A percentile compares a stretch with the other conserved stretches of the same genome.
phyloP scores from a whole-genome alignment of 1,140 invertebrate genomes.

The Aphaenogaster floridana region DNA sequence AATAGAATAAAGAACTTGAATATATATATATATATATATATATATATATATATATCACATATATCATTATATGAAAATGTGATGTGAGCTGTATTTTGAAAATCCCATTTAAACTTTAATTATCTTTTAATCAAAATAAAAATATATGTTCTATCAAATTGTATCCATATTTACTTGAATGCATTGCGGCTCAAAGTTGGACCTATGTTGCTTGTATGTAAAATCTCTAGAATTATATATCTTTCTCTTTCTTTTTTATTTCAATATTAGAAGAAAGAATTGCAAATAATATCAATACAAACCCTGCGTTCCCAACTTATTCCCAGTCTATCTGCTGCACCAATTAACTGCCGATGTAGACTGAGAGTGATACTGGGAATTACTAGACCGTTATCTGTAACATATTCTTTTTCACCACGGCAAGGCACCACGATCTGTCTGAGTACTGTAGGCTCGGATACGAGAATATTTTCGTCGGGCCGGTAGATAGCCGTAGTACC shows the following conservation, averaged over 20 bases:
- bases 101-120: neutral
- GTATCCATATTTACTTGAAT: neutral
- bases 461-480: constrained; percentile 95
- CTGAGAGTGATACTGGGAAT: constrained; percentile 92
- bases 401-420: constrained; percentile 90
- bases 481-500: constrained; percentile 87
- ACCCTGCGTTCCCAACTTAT: constrained; percentile 89
- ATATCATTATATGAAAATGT: neutral
- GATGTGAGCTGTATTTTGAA: neutral
- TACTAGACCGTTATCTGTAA: constrained; percentile 93
- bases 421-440: constrained; percentile 92
- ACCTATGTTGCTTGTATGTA: neutral
- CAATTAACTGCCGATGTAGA: constrained; percentile 90
- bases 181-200: neutral
- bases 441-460: constrained; percentile 89
- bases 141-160: neutral
- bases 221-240: neutral
- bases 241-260: neutral
- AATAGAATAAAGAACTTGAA: neutral
- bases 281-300: constrained; percentile 52
- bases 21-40: neutral
- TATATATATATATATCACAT: neutral
- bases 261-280: constrained; percentile 23
- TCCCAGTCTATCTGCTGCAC: constrained; percentile 90
- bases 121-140: constrained; percentile 7